Percentiles rank a stretch among this genome's conserved stretches.
Conservation (phyloP, 2,113 vertebrate genomes). For the Rhadina sibilatrix region DNA sequence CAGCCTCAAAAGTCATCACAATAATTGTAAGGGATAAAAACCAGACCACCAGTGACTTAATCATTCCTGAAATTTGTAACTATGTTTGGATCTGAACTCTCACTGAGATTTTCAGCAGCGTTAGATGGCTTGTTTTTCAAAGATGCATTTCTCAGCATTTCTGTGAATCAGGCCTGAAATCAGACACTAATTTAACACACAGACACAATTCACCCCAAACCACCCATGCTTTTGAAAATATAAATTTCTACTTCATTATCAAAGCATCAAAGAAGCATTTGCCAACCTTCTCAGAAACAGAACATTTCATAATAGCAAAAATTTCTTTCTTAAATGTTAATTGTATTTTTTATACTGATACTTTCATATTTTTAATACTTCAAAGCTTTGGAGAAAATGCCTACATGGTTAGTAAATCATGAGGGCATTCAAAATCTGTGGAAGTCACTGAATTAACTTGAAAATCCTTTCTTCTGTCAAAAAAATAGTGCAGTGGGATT, state of each 20-base stretch:
- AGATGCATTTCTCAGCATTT: constrained; percentile 1
- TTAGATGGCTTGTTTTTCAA: not conserved
- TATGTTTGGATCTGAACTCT: not conserved
- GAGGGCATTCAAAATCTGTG: not conserved
- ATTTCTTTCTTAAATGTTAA: not conserved
- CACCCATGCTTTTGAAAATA: not conserved
- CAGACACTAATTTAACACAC: not conserved
- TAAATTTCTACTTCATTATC: not conserved
- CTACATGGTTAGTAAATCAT: not conserved
- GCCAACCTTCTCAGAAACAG: not conserved
- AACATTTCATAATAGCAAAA: not conserved
- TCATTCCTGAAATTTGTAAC: not conserved
- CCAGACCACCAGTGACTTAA: not conserved
- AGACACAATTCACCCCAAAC: not conserved
- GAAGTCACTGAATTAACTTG: not conserved
- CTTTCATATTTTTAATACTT: not conserved
- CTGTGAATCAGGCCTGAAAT: constrained; percentile 6
- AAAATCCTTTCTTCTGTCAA: not conserved
- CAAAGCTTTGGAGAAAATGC: not conserved
- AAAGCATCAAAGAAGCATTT: not conserved
- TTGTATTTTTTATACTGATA: not conserved
- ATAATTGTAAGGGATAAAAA: constrained; percentile 27
- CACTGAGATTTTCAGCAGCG: not conserved
- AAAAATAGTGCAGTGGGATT: not conserved
- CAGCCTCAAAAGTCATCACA: not conserved